Conservation (phyloP, 2,888 invertebrate genomes). For the Aphodius granarius region DNA sequence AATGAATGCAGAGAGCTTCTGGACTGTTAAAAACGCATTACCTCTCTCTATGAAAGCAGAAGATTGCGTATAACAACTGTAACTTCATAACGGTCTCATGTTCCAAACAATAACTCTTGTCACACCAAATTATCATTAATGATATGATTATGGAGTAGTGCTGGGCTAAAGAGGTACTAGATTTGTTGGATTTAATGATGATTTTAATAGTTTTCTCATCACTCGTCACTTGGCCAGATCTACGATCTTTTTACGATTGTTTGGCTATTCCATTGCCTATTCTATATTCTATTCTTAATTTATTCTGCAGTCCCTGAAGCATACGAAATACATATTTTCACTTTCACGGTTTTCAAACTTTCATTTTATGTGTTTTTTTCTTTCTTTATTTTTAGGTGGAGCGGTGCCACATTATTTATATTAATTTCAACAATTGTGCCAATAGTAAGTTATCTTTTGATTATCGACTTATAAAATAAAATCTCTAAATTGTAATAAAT, state of each 20-base stretch:
- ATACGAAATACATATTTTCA: neutral
- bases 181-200: neutral
- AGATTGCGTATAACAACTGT: conserved; percentile 26
- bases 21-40: neutral
- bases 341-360: neutral
- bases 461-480: neutral
- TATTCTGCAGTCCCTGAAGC: neutral
- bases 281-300: neutral
- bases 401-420: conserved; percentile 3
- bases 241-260: neutral
- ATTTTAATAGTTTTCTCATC: neutral
- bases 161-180: neutral
- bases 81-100: conserved; percentile 30
- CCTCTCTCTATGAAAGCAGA: neutral
- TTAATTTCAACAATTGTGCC: conserved; percentile 9
- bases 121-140: conserved; percentile 1
- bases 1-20: neutral
- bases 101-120: conserved; percentile 17
- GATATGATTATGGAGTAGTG: neutral
- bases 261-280: neutral
- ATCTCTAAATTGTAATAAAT: neutral
- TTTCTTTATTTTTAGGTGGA: conserved; percentile 29
- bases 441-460: conserved; percentile 13
- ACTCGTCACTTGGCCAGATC: neutral
- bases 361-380: neutral